phyloP scores from a whole-genome alignment of 1,140 invertebrate genomes.

The Druon quercuslanigerum region DNA sequence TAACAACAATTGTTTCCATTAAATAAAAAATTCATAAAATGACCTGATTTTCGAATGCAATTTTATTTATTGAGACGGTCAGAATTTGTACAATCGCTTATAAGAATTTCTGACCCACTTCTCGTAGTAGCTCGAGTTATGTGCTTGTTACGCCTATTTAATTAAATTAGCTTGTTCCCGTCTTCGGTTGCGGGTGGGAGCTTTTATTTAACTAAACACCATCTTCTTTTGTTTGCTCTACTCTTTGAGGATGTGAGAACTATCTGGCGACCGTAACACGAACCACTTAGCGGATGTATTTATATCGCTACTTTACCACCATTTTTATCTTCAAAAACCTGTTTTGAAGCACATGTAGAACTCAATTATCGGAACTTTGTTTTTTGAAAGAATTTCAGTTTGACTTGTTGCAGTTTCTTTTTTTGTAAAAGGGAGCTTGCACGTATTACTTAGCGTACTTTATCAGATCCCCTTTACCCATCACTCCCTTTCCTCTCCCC shows the following conservation, averaged over 20 bases:
- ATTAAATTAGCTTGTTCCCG: conserved; percentile 17
- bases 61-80: neutral
- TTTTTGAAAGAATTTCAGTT: neutral
- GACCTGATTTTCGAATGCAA: neutral
- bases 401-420: too few relatives aligned
- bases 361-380: neutral
- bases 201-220: conserved; percentile 25
- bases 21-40: neutral
- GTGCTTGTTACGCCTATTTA: conserved; percentile 16
- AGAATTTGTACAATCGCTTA: neutral
- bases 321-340: conserved; percentile 2
- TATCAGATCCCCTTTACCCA: too few relatives aligned
- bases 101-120: conserved; percentile 11
- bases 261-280: neutral
- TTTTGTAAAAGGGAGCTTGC: too few relatives aligned
- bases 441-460: too few relatives aligned
- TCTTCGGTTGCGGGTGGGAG: neutral
- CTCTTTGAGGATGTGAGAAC: neutral
- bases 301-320: conserved; percentile 5
- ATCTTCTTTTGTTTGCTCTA: conserved; percentile 26
- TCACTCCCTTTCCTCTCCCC: too few relatives aligned
- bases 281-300: conserved; percentile 22
- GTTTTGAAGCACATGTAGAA: neutral
- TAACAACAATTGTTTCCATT: neutral
- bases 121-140: neutral